phyloP scores from a whole-genome alignment of 2,113 vertebrate species.

The Polypterus bichir region DNA sequence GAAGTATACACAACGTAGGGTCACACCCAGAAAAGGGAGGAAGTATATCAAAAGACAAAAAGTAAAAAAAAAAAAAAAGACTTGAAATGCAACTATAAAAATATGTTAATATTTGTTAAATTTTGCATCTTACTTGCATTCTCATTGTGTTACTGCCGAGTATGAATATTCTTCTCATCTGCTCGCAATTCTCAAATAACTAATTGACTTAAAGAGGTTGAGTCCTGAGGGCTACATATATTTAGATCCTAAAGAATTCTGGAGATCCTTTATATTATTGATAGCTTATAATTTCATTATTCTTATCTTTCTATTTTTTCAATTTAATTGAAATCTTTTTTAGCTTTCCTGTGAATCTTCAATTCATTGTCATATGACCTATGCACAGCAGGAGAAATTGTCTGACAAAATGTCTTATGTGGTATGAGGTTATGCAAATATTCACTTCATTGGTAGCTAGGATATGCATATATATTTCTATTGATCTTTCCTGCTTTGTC shows the following conservation, averaged over 20 bases:
- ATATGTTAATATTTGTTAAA: background rate
- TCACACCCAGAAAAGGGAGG: too few relatives aligned
- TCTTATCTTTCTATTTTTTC: background rate
- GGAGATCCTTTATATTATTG: too few relatives aligned
- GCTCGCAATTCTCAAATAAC: background rate
- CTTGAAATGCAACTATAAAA: background rate
- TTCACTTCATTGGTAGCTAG: too few relatives aligned
- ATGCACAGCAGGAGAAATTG: background rate
- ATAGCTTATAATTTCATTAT: background rate
- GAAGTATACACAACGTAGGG: too few relatives aligned
- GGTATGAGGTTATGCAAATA: too few relatives aligned
- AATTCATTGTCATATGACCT: background rate
- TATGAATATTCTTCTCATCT: background rate
- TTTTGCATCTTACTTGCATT: background rate
- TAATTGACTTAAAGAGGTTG: background rate
- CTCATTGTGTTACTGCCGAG: background rate
- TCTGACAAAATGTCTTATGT: background rate
- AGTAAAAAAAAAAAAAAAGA: too few relatives aligned
- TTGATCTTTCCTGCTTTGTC: too few relatives aligned
- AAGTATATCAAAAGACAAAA: too few relatives aligned
- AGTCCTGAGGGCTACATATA: background rate
- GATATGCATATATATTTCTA: too few relatives aligned
- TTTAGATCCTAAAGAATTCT: background rate
- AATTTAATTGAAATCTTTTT: background rate
- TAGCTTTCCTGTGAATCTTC: background rate